Conservation (phyloP, 2,113 vertebrate genomes). For the Coryphaenoides rupestris region DNA sequence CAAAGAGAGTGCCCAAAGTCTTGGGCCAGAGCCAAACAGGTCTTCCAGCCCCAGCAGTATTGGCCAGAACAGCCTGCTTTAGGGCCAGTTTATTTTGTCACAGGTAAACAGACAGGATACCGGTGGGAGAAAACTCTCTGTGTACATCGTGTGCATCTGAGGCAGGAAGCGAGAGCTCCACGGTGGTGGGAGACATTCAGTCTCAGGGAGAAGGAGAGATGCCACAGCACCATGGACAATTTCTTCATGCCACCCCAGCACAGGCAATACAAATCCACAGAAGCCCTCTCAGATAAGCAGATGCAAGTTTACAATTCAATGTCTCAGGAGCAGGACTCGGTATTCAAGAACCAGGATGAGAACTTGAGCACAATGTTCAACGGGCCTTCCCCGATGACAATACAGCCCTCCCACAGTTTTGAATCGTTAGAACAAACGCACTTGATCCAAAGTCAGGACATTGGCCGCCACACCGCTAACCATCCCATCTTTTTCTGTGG, state of each 20-base stretch:
- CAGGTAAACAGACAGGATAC: conserved; percentile 55
- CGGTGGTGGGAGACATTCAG: conserved; percentile 33
- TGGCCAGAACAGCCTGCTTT: conserved; percentile 64
- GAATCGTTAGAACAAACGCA: conserved; percentile 49
- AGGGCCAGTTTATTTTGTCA: conserved; percentile 78
- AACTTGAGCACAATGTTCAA: conserved; percentile 17
- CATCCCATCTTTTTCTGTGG: conserved; percentile 68
- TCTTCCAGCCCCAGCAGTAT: conserved; percentile 34
- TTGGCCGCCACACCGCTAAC: conserved; percentile 33
- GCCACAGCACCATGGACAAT: conserved; percentile 61
- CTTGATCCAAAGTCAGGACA: conserved; percentile 42
- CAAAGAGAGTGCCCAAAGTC: conserved; percentile 21
- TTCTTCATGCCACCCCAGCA: conserved; percentile 45
- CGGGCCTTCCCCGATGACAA: conserved; percentile 16
- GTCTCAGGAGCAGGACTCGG: conserved; percentile 25
- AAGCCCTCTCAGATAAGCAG: conserved; percentile 29
- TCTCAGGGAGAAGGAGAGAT: conserved; percentile 48
- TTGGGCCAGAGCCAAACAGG: conserved; percentile 42
- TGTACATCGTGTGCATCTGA: conserved; percentile 43
- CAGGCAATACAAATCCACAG: conserved; percentile 40
- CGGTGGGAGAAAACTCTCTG: conserved; percentile 30
- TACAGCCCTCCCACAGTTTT: conserved; percentile 32
- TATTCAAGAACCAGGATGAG: conserved; percentile 37
- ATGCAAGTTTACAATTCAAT: conserved; percentile 25
- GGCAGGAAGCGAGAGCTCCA: conserved; percentile 29